Conservation (phyloP, 2,888 invertebrate genomes). For the Schizotus pectinicornis region DNA sequence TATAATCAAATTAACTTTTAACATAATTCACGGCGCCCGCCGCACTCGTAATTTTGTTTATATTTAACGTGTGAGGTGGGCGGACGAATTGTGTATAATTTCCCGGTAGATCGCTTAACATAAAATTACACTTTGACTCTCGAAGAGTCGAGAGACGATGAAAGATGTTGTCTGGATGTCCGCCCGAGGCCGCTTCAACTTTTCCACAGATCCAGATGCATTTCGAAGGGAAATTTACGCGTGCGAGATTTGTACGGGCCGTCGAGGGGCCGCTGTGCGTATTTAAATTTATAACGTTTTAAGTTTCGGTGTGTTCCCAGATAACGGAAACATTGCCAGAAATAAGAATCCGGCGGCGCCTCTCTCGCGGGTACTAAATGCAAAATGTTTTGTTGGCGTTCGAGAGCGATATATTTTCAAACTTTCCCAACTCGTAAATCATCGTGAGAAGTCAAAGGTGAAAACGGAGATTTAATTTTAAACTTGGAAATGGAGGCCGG, state of each 20-base stretch:
- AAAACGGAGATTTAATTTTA: constrained; percentile 53
- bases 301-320: constrained; percentile 28
- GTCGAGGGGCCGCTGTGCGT: constrained; percentile 22
- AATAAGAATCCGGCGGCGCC: constrained; percentile 30
- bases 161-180: constrained; percentile 33
- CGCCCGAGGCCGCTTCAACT: not conserved
- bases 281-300: constrained; percentile 37
- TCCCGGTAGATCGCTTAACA: constrained; percentile 52
- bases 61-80: constrained; percentile 43
- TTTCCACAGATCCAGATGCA: constrained; percentile 14
- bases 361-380: constrained; percentile 37
- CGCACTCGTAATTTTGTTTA: constrained; percentile 44
- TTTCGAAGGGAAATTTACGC: constrained; percentile 30
- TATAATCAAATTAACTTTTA: constrained; percentile 56
- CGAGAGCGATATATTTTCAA: constrained; percentile 48
- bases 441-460: constrained; percentile 53
- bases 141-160: constrained; percentile 37
- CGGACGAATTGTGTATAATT: constrained; percentile 47
- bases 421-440: constrained; percentile 49
- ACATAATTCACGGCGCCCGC: constrained; percentile 36
- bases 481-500: constrained; percentile 46
- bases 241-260: constrained; percentile 34
- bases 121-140: constrained; percentile 46
- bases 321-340: constrained; percentile 5
- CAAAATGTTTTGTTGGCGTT: constrained; percentile 41